phyloP scores from a whole-genome alignment of 2,797 vertebrate species.

The Scleropages formosus region DNA sequence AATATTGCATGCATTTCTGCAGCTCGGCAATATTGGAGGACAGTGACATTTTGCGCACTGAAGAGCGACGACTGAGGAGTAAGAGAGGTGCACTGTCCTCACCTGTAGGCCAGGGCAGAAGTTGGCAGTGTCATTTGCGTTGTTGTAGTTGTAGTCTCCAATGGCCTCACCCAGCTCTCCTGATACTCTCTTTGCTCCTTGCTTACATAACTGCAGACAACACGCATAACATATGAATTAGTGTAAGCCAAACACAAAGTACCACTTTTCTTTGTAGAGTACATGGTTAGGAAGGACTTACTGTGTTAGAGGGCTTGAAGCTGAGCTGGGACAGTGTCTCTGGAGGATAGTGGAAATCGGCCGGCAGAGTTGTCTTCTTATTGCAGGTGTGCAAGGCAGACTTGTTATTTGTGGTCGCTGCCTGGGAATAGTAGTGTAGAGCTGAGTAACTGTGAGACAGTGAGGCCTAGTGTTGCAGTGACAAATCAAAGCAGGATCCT shows the following conservation, averaged over 20 bases:
- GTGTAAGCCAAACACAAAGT: not conserved
- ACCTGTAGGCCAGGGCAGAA: conserved; percentile 91
- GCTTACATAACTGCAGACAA: conserved; percentile 64
- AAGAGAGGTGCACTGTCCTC: conserved; percentile 17
- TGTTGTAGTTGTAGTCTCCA: conserved; percentile 87
- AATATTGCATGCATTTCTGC: not conserved
- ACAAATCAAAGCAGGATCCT: not conserved
- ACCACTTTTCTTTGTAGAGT: not conserved
- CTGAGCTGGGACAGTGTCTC: conserved; percentile 72
- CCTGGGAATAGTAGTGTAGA: conserved; percentile 63
- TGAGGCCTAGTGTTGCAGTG: not conserved
- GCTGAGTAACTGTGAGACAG: not conserved
- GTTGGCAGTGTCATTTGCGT: conserved; percentile 85
- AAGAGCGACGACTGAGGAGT: not conserved
- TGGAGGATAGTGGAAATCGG: conserved; percentile 82
- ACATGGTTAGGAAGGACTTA: conserved; percentile 52
- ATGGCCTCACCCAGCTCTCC: conserved; percentile 74
- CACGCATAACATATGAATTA: not conserved
- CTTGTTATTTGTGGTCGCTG: conserved; percentile 74
- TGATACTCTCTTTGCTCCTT: conserved; percentile 41
- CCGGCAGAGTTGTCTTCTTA: conserved; percentile 80
- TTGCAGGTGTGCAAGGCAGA: conserved; percentile 71
- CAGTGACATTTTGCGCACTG: not conserved
- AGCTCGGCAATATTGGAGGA: not conserved
- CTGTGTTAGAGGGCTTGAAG: conserved; percentile 79